Conservation (phyloP, 2,113 vertebrate species). For the Capreolus pygargus region DNA sequence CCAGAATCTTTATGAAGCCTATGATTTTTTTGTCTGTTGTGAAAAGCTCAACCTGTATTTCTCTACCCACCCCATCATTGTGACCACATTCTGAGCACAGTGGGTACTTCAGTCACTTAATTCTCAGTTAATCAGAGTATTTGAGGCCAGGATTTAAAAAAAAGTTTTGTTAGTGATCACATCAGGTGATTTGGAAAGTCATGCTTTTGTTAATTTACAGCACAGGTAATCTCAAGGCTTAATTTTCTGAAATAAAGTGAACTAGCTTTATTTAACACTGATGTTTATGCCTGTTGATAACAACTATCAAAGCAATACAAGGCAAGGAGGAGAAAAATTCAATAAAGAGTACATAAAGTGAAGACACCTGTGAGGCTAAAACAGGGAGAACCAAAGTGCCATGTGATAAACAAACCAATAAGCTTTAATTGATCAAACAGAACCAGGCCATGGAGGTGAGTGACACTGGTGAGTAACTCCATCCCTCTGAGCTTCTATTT, state of each 20-base stretch:
- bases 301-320: neutral
- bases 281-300: neutral
- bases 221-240: neutral
- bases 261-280: neutral
- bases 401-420: neutral
- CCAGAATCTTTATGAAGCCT: neutral
- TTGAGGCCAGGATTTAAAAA: neutral
- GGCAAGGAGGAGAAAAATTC: neutral
- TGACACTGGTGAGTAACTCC: neutral
- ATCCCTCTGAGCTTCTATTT: neutral
- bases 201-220: neutral
- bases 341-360: neutral
- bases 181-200: neutral
- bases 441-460: neutral
- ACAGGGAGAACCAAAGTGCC: neutral
- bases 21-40: neutral
- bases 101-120: neutral
- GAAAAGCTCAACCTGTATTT: neutral
- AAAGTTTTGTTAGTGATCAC: neutral
- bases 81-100: neutral
- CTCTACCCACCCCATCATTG: neutral
- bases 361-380: neutral
- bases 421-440: neutral
- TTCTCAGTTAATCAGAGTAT: neutral
- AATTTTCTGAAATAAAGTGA: neutral